Conservation (phyloP, 1,140 invertebrate genomes). For the Bombus affinis region DNA sequence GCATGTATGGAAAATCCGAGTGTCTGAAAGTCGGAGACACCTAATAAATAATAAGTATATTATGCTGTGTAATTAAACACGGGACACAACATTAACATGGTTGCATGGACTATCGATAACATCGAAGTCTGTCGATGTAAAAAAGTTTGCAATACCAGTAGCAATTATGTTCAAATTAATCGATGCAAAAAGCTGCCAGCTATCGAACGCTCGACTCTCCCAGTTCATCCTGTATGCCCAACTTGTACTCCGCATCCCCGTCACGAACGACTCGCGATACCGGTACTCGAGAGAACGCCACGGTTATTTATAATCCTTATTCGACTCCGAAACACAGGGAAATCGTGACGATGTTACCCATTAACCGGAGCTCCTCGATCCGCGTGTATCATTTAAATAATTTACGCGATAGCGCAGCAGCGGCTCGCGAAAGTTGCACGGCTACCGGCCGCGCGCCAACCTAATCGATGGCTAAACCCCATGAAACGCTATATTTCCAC, state of each 20-base stretch:
- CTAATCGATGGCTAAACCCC: constrained; percentile 20
- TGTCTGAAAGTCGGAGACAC: no score
- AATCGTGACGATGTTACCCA: neutral
- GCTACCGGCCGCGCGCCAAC: neutral
- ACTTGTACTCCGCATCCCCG: no score
- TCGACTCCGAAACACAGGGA: neutral
- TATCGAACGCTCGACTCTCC: neutral
- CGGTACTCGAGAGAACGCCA: neutral
- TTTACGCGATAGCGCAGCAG: neutral
- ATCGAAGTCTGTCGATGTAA: neutral
- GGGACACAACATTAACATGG: neutral
- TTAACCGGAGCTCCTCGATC: neutral
- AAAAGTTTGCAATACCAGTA: neutral
- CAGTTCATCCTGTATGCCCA: no score
- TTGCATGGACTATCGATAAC: neutral
- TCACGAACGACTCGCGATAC: neutral
- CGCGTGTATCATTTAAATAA: neutral
- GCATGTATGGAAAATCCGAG: no score
- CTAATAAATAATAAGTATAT: neutral
- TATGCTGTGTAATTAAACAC: neutral
- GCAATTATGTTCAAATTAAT: neutral
- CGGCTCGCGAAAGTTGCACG: neutral
- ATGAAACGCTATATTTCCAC: neutral
- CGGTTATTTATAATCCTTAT: neutral
- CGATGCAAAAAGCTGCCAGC: neutral